phyloP scores from a whole-genome alignment of 2,113 vertebrate species.

The Brienomyrus longianalis region DNA sequence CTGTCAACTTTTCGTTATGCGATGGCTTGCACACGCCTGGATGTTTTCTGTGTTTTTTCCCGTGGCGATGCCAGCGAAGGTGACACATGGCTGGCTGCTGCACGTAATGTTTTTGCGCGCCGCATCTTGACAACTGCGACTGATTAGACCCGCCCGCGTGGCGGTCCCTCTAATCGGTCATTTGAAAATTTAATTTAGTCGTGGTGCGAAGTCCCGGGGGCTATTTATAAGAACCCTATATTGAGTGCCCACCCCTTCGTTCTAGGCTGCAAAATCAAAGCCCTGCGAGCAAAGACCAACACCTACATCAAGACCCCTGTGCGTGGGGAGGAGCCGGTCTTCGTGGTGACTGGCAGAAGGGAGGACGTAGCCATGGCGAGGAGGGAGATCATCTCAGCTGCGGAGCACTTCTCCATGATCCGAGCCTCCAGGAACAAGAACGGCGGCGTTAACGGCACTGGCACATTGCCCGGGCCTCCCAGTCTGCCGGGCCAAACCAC shows the following conservation, averaged over 20 bases:
- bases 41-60: background rate
- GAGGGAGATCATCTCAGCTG: slow-evolving; percentile 94
- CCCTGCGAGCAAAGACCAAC: slow-evolving; percentile 94
- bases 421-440: slow-evolving; percentile 90
- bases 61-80: background rate
- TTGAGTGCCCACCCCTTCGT: background rate
- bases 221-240: background rate
- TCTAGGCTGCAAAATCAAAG: slow-evolving; percentile 97
- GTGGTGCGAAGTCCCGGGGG: background rate
- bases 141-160: slow-evolving; percentile 1
- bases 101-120: background rate
- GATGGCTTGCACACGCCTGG: background rate
- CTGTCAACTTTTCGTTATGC: background rate
- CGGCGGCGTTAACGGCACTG: slow-evolving; percentile 63
- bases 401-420: slow-evolving; percentile 96
- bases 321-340: slow-evolving; percentile 93
- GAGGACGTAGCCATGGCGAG: slow-evolving; percentile 96
- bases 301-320: slow-evolving; percentile 98
- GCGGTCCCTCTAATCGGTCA: background rate
- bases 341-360: slow-evolving; percentile 91
- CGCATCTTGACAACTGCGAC: background rate
- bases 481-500: slow-evolving; percentile 92
- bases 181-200: background rate
- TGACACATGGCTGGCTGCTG: background rate
- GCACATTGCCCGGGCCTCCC: slow-evolving; percentile 71